Evolutionary conservation across 1,140 invertebrate species (phyloP).

Genomic region (Palaemon carinicauda): DNA sequence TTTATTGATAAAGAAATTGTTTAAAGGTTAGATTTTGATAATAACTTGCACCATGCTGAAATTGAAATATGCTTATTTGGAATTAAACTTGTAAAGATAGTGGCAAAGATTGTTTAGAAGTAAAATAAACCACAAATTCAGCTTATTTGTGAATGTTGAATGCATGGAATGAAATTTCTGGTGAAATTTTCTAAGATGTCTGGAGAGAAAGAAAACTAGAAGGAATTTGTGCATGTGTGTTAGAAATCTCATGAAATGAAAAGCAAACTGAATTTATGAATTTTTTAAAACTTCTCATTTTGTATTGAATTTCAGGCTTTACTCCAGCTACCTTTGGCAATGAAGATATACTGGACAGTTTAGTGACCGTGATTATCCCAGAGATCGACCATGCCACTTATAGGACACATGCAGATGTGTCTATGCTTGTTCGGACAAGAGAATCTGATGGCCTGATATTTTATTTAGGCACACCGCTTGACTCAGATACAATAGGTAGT

Average conservation of each 20-base stretch:
- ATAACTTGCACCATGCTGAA: too few relatives aligned
- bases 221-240: neutral
- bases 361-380: conserved; percentile 76
- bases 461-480: conserved; percentile 75
- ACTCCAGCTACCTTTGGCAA: conserved; percentile 91
- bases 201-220: neutral
- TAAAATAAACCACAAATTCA: too few relatives aligned
- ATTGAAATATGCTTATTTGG: too few relatives aligned
- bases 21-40: too few relatives aligned
- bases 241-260: too few relatives aligned
- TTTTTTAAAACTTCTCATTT: neutral
- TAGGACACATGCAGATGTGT: conserved; percentile 83
- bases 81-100: too few relatives aligned
- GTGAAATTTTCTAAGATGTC: neutral
- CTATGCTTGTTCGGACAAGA: conserved; percentile 90
- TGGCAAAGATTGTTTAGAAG: too few relatives aligned
- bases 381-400: conserved; percentile 75
- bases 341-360: conserved; percentile 78
- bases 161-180: neutral
- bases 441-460: conserved; percentile 85
- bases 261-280: too few relatives aligned
- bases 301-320: conserved; percentile 70
- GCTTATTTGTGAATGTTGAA: neutral
- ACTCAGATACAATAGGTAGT: neutral
- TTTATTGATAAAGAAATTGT: too few relatives aligned